Evolutionary conservation across 2,888 invertebrate genomes (phyloP).

Genomic region (Drosophila barbarae): DNA sequence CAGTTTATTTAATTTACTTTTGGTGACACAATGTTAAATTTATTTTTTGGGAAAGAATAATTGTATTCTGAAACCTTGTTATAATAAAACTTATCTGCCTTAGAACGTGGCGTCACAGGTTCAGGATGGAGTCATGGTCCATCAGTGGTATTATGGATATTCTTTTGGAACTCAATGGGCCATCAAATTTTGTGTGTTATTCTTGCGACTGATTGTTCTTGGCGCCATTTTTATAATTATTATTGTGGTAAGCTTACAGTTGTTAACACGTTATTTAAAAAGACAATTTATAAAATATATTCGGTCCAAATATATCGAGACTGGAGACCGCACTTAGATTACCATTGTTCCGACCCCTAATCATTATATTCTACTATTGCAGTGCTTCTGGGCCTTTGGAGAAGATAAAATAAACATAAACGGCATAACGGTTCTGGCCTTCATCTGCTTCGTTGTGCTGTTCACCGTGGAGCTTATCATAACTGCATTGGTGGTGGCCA

Average conservation of each 20-base stretch:
- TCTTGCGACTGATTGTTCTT: constrained; percentile 57
- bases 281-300: background rate
- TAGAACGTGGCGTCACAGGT: constrained; percentile 64
- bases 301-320: background rate
- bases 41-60: too few relatives aligned
- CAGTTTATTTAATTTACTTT: background rate
- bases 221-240: constrained; percentile 45
- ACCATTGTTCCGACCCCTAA: background rate
- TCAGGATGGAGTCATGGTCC: constrained; percentile 59
- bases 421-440: constrained; percentile 9
- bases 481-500: constrained; percentile 57
- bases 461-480: constrained; percentile 59
- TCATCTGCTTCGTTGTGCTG: constrained; percentile 48
- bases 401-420: background rate
- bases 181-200: constrained; percentile 55
- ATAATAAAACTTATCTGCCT: background rate
- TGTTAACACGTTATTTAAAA: background rate
- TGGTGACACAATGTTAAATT: too few relatives aligned
- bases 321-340: background rate
- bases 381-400: constrained; percentile 46
- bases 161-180: constrained; percentile 53
- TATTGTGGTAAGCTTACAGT: constrained; percentile 45
- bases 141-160: constrained; percentile 72
- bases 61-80: background rate
- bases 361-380: background rate